Base-by-base conservation (phyloP, 2,888 invertebrate species). In the Lathronympha strigana region DNA sequence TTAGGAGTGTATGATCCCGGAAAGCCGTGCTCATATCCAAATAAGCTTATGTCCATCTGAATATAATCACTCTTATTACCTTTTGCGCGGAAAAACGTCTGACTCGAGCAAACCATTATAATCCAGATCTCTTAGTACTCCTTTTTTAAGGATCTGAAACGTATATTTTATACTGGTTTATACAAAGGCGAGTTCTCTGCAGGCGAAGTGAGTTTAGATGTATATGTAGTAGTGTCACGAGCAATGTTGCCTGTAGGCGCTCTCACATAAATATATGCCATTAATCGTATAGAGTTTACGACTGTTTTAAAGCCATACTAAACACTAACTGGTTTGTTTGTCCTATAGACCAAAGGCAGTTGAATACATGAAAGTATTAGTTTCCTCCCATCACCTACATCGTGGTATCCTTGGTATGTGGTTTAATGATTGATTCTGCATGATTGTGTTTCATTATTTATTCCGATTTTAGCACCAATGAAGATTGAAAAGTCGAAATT, bases 191-290 rank as follows among this genome's bases (percentile, higher is more conserved):
- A 13, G 13, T 1, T 19, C 21, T 45, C 3, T 6, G 11, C 4
- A 45, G 6, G 40, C 21, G 19, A 19, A 6, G 19, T 21, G 13
- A 45, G 43, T 3, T 19, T 60, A 49, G 28, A 36, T 2, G 28
- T 50, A 40, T 28, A n/a, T n/a, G n/a, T n/a, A n/a, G n/a, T n/a
- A n/a, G 55, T 63, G 63, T 63, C 38, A 54, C 63, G 21, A 47
- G 38, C 28, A 21, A 63, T 57, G 57, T 50, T 50, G 50, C 57
- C 63, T 33, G 15, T 38, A 57, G 63, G 63, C 31, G 40, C 49
- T 57, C 19, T 21, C 47, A 9, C 11, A 49, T 43, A 50, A 63
- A 49, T 49, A 50, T 50, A 31, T 57, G 40, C 8, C 23, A 49
- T 50, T 57, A 50, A 57, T 50, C 40, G 57, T 55, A 43, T 55